Evolutionary conservation across 2,797 vertebrate species (phyloP).

Genomic region (Synanceia verrucosa): DNA sequence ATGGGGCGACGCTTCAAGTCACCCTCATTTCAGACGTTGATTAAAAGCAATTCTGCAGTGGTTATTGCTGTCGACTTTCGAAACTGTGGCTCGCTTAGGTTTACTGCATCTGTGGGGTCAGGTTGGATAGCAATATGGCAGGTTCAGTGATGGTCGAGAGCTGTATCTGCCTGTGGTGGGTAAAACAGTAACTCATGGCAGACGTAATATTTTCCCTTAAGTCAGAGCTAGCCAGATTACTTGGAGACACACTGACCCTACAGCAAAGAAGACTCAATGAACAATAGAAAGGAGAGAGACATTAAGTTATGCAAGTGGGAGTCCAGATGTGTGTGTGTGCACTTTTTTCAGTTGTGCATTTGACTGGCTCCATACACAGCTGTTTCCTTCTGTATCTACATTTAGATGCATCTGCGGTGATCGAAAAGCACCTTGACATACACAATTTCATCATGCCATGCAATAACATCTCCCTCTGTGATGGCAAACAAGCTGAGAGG

Average conservation of each 20-base stretch:
- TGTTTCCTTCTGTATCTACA: slow-evolving; percentile 23
- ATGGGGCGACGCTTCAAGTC: slow-evolving; percentile 84
- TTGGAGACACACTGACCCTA: slow-evolving; percentile 73
- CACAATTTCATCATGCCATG: slow-evolving; percentile 65
- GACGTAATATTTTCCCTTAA: slow-evolving; percentile 70
- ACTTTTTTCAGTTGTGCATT: slow-evolving; percentile 4
- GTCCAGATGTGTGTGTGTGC: slow-evolving; percentile 32
- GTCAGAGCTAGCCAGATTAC: slow-evolving; percentile 77
- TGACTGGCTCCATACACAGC: slow-evolving; percentile 10
- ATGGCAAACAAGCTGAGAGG: slow-evolving; percentile 43
- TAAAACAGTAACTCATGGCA: slow-evolving; percentile 66
- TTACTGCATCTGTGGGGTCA: slow-evolving; percentile 74
- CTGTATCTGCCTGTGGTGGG: slow-evolving; percentile 69
- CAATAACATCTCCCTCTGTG: slow-evolving; percentile 62
- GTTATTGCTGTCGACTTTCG: slow-evolving; percentile 79
- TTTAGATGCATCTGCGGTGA: slow-evolving; percentile 40
- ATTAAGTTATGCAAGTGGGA: slow-evolving; percentile 63
- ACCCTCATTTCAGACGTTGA: slow-evolving; percentile 86
- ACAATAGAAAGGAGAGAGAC: slow-evolving; percentile 65
- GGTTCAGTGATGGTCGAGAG: slow-evolving; percentile 72
- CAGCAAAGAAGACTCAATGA: slow-evolving; percentile 63
- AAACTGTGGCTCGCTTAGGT: slow-evolving; percentile 79
- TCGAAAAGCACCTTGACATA: slow-evolving; percentile 60
- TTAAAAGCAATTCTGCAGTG: slow-evolving; percentile 86
- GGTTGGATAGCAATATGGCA: slow-evolving; percentile 75